These are phyloP conservation scores for Tretioscincus oriximinensis DNA, from an alignment of 2,113 vertebrate species.

Conservation along the genomic window DNA sequence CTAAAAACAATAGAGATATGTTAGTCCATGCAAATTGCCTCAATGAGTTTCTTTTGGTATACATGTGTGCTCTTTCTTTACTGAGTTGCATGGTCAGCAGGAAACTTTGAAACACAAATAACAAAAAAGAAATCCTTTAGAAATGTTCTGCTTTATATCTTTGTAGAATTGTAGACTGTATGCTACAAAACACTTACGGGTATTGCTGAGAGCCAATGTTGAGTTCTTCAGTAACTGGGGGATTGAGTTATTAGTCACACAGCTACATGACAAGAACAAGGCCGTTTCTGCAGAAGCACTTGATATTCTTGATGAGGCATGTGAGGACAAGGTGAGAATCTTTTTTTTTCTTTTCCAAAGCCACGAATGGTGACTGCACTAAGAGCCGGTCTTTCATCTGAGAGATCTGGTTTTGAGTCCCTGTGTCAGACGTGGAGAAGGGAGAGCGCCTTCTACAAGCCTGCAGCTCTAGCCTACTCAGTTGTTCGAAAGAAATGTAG, in stretches of 20 bases:
- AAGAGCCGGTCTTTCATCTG: no score
- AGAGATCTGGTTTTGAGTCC: no score
- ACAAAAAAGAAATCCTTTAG: not conserved
- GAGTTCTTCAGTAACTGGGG: constrained; percentile 99
- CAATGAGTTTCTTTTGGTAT: not conserved
- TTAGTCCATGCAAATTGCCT: not conserved
- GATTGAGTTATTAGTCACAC: constrained; percentile 95
- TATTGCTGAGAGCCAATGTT: constrained; percentile 92
- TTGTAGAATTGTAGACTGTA: constrained; percentile 89
- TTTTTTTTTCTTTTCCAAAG: not conserved
- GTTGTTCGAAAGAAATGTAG: no score
- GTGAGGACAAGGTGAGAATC: constrained; percentile 92
- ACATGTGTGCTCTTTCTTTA: not conserved
- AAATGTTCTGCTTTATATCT: constrained; percentile 7
- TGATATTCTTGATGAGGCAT: constrained; percentile 96
- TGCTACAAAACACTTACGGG: constrained; percentile 93
- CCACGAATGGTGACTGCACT: not conserved
- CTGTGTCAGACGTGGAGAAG: no score
- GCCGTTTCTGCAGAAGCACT: constrained; percentile 93
- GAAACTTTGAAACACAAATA: not conserved
- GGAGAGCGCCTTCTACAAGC: no score
- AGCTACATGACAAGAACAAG: constrained; percentile 98
- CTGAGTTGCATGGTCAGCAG: not conserved
- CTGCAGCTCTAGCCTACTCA: no score
- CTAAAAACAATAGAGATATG: not conserved